phyloP scores from a whole-genome alignment of 2,888 invertebrate species.

The Calephelis perditalis region DNA sequence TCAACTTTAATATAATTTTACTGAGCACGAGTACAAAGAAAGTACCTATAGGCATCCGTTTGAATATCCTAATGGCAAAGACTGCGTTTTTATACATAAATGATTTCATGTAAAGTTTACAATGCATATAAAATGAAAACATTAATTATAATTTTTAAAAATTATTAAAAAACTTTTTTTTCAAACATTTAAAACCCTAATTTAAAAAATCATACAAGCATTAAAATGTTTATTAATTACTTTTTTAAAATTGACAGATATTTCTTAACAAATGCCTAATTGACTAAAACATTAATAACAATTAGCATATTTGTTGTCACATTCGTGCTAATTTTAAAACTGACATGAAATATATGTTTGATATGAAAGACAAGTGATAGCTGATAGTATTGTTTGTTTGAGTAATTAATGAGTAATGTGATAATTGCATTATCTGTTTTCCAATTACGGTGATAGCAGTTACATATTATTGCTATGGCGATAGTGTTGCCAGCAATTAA shows the following conservation, averaged over 20 bases:
- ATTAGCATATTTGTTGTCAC: constrained; percentile 2
- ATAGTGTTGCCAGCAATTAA: background rate
- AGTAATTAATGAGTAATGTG: constrained; percentile 57
- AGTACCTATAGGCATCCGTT: too few relatives aligned
- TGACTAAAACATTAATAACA: background rate
- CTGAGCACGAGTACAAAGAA: too few relatives aligned
- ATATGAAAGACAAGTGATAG: constrained; percentile 36
- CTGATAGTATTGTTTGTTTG: constrained; percentile 34
- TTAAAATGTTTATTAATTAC: too few relatives aligned
- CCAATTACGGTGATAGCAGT: constrained; percentile 27
- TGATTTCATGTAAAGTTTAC: too few relatives aligned
- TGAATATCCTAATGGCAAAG: too few relatives aligned
- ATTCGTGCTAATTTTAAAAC: constrained; percentile 8
- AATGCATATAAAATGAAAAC: too few relatives aligned
- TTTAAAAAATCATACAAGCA: too few relatives aligned
- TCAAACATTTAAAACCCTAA: too few relatives aligned
- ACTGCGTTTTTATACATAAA: too few relatives aligned
- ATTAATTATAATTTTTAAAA: too few relatives aligned
- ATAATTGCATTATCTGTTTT: constrained; percentile 49
- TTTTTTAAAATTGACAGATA: background rate
- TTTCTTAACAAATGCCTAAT: background rate
- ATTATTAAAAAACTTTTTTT: too few relatives aligned
- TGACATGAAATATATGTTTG: constrained; percentile 23
- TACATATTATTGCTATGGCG: background rate
- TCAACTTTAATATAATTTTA: too few relatives aligned